Evolutionary conservation across 23 tunicate genomes (phyloP).

Genomic region (Botrylloides violaceus): DNA sequence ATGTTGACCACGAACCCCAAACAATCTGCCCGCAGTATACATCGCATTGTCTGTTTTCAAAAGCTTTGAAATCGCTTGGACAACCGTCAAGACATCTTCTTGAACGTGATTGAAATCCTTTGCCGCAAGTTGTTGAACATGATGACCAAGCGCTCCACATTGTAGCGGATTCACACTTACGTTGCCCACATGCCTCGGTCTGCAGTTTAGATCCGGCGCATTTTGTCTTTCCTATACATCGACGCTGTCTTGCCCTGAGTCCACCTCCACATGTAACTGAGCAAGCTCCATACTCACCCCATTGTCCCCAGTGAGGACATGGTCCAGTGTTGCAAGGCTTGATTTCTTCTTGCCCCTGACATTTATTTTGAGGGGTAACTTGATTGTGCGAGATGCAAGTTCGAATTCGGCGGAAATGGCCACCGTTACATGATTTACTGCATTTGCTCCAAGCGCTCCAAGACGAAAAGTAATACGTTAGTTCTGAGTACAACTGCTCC

Average conservation of each 20-base stretch:
- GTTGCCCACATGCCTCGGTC: not conserved
- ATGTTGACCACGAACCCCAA: slow-evolving; percentile 15
- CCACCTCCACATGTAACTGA: slow-evolving; percentile 49
- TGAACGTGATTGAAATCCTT: not conserved
- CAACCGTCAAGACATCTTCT: not conserved
- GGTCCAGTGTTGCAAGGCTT: slow-evolving; percentile 10
- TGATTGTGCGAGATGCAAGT: slow-evolving; percentile 14
- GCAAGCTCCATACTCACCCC: slow-evolving; percentile 36
- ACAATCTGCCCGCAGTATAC: slow-evolving; percentile 20
- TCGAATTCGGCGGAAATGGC: slow-evolving; percentile 3
- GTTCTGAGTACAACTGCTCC: slow-evolving; percentile 12
- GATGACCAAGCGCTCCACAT: slow-evolving; percentile 10
- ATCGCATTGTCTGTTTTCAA: slow-evolving; percentile 1
- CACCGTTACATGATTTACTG: slow-evolving; percentile 36
- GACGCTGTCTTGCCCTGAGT: slow-evolving; percentile 10
- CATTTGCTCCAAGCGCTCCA: slow-evolving; percentile 47
- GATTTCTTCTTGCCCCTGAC: not conserved
- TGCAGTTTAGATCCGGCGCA: slow-evolving; percentile 3
- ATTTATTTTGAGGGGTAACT: not conserved
- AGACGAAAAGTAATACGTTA: slow-evolving; percentile 12
- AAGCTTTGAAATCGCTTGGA: not conserved
- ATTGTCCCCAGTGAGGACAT: slow-evolving; percentile 42
- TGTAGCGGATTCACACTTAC: slow-evolving; percentile 1
- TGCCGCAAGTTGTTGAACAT: slow-evolving; percentile 18
- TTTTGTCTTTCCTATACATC: slow-evolving; percentile 20